phyloP scores from a whole-genome alignment of 92 coral and sea anemone species.

The Palythoa heliodiscus region DNA sequence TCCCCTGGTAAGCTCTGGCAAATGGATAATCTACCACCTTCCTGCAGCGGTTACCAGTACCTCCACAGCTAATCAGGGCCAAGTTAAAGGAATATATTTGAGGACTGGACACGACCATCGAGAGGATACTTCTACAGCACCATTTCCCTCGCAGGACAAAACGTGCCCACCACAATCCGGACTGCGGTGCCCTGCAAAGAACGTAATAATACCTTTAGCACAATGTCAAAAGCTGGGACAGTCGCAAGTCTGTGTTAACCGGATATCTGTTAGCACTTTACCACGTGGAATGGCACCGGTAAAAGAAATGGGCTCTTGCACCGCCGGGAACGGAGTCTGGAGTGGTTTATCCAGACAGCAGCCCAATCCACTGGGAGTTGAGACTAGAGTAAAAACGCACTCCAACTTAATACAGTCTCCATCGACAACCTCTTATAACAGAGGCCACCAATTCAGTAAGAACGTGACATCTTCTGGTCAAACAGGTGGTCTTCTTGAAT shows the following conservation, averaged over 20 bases:
- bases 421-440: too few relatives aligned
- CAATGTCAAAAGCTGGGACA: background rate
- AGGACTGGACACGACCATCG: background rate
- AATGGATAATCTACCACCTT: slow-evolving; percentile 21
- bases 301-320: background rate
- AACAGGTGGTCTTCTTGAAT: slow-evolving; percentile 8
- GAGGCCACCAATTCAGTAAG: background rate
- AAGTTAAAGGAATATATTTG: background rate
- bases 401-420: background rate
- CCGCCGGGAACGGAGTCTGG: background rate
- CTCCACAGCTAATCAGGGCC: background rate
- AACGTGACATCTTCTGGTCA: background rate
- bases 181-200: slow-evolving; percentile 9
- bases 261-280: background rate
- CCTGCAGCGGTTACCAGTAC: background rate
- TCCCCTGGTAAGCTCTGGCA: background rate
- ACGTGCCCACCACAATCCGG: background rate
- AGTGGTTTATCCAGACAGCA: background rate
- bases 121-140: background rate
- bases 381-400: background rate
- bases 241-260: background rate
- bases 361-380: background rate
- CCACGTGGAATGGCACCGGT: background rate
- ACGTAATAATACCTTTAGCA: background rate
- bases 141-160: background rate